These are phyloP conservation scores for Eumeta japonica DNA, from an alignment of 1,140 invertebrate species.

Conservation along the genomic window DNA sequence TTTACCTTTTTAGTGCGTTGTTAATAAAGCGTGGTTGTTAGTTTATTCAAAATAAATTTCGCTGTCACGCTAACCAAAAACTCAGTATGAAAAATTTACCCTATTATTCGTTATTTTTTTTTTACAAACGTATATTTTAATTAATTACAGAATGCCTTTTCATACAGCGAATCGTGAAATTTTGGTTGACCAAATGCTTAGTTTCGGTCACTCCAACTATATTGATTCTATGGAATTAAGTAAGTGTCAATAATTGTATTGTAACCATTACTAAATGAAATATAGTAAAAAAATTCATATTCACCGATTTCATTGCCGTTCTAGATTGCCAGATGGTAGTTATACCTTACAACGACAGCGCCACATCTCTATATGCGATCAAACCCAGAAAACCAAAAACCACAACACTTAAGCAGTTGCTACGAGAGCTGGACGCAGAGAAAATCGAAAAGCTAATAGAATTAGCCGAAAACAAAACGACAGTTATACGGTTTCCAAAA, in stretches of 20 bases:
- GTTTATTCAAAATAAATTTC: no score
- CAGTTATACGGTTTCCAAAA: conserved; percentile 65
- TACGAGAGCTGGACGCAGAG: conserved; percentile 53
- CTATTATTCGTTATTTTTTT: no score
- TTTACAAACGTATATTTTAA: not conserved
- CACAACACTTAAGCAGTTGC: conserved; percentile 50
- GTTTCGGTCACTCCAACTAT: conserved; percentile 28
- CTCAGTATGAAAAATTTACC: no score
- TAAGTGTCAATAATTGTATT: no score
- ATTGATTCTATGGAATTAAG: conserved; percentile 25
- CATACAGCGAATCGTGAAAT: conserved; percentile 19
- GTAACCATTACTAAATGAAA: no score
- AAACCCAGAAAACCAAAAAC: conserved; percentile 61
- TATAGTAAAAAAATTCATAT: conserved; percentile 5
- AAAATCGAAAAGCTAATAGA: conserved; percentile 58
- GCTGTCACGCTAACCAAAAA: no score
- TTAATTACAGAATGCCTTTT: conserved; percentile 30
- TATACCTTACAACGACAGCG: conserved; percentile 71
- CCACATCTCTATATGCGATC: conserved; percentile 69
- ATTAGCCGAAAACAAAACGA: conserved; percentile 45
- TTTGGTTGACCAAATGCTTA: conserved; percentile 34
- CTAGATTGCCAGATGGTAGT: conserved; percentile 65
- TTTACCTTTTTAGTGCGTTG: no score
- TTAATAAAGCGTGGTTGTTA: no score
- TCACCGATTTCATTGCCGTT: no score